Evolutionary conservation across 64 coral and sea anemone species (phyloP).

Genomic region (Trachythela sp.): DNA sequence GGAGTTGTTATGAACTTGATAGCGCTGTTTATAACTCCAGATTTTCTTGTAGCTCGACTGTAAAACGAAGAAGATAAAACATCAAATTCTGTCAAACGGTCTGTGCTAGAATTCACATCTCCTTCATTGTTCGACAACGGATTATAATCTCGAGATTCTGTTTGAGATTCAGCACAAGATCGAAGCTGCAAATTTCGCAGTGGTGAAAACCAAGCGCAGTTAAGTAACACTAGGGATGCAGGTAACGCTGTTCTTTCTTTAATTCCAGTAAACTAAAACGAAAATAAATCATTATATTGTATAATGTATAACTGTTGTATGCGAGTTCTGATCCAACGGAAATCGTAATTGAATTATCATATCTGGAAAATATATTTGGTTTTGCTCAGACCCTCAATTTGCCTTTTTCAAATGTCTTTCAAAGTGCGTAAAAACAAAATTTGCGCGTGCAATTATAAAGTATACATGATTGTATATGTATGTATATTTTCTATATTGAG

Average conservation of each 20-base stretch:
- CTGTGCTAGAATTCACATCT: not conserved
- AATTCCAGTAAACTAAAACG: not conserved
- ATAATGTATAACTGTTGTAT: no score
- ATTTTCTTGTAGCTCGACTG: not conserved
- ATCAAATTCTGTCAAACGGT: conserved; percentile 11
- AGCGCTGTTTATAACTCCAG: not conserved
- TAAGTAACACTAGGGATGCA: not conserved
- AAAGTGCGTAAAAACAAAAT: no score
- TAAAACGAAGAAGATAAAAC: not conserved
- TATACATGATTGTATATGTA: no score
- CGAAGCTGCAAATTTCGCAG: not conserved
- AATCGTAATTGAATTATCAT: no score
- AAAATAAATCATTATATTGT: not conserved
- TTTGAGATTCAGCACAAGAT: not conserved
- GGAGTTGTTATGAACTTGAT: not conserved
- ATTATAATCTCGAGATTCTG: not conserved
- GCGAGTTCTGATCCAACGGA: no score
- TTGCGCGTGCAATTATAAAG: no score
- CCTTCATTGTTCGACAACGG: not conserved
- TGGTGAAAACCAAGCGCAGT: conserved; percentile 1
- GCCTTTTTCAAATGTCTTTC: no score
- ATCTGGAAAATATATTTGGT: no score
- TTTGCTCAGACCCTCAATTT: no score
- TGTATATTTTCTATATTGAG: no score
- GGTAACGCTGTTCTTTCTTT: not conserved